A percentile compares a stretch with the other conserved stretches of the same genome.
Evolutionary conservation across 1,140 invertebrate species (phyloP).

Genomic region (Zaprionus africanus): DNA sequence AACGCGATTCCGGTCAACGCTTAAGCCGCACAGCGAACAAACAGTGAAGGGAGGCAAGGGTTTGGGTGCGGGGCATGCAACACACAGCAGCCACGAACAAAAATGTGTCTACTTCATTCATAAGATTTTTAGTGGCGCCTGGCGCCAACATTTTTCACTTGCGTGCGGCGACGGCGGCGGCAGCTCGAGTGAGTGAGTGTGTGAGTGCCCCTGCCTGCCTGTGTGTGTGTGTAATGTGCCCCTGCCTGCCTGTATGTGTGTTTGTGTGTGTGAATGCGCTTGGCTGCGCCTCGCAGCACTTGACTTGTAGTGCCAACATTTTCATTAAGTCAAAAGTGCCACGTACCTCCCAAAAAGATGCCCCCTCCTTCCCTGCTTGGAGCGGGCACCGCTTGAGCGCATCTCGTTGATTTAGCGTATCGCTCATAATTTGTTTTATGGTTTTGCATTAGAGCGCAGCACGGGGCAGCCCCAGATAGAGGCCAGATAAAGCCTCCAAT

Average conservation of each 20-base stretch:
- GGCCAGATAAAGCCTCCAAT: conserved; percentile 43
- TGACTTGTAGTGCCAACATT: conserved; percentile 84
- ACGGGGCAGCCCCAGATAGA: conserved; percentile 44
- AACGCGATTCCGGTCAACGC: conserved; percentile 64
- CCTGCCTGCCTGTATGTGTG: conserved; percentile 25
- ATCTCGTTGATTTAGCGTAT: conserved; percentile 80
- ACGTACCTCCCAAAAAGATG: conserved; percentile 55
- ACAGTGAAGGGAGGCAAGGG: conserved; percentile 8
- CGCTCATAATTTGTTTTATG: conserved; percentile 83
- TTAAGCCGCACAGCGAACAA: conserved; percentile 49
- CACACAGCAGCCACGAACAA: conserved; percentile 36
- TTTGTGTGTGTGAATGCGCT: conserved; percentile 45
- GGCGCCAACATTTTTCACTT: conserved; percentile 81
- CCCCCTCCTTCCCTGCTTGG: not conserved
- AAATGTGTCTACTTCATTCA: conserved; percentile 82
- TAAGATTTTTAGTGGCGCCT: conserved; percentile 81
- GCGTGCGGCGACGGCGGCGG: conserved; percentile 70
- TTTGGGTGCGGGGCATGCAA: conserved; percentile 11
- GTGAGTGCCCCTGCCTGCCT: conserved; percentile 24
- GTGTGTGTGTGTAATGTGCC: conserved; percentile 29
- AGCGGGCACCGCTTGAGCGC: conserved; percentile 56
- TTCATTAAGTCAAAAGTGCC: conserved; percentile 81
- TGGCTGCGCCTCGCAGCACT: conserved; percentile 77
- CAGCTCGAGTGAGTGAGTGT: conserved; percentile 34
- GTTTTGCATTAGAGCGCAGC: conserved; percentile 69